These are phyloP conservation scores for Enteromius viviparus DNA, from an alignment of 2,797 vertebrate species.

Conservation along the genomic window DNA sequence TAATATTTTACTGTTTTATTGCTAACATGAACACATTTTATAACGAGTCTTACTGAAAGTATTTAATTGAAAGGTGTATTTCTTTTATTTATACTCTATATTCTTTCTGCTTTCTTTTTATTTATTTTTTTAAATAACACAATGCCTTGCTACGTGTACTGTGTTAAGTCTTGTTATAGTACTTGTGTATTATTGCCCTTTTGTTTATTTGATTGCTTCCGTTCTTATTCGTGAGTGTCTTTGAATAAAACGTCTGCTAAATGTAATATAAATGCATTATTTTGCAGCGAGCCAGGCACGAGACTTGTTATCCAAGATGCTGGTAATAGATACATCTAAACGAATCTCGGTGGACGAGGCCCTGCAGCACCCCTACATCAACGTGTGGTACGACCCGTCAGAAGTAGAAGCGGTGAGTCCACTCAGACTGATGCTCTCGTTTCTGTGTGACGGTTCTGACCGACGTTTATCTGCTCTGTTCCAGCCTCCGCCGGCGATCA, in stretches of 20 bases:
- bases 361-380: slow-evolving; percentile 96
- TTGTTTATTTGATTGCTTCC: no score
- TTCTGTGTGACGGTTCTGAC: background rate
- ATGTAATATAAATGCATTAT: background rate
- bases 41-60: background rate
- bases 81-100: background rate
- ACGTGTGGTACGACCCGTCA: slow-evolving; percentile 97
- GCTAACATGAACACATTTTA: background rate
- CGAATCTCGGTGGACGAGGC: slow-evolving; percentile 97
- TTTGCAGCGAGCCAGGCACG: slow-evolving; percentile 94
- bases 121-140: no score
- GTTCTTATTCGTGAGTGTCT: no score
- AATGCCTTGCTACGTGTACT: no score
- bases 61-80: background rate
- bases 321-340: slow-evolving; percentile 97
- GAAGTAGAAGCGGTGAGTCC: slow-evolving; percentile 93
- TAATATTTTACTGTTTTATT: background rate
- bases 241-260: no score
- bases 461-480: slow-evolving; percentile 41
- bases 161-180: no score
- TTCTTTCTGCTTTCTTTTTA: no score
- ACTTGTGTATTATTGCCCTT: no score
- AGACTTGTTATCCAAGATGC: slow-evolving; percentile 97
- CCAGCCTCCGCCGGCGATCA: slow-evolving; percentile 94
- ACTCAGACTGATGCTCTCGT: background rate